These are phyloP conservation scores for Cirrhinus molitorella DNA, from an alignment of 2,797 vertebrate species.

Conservation along the genomic window DNA sequence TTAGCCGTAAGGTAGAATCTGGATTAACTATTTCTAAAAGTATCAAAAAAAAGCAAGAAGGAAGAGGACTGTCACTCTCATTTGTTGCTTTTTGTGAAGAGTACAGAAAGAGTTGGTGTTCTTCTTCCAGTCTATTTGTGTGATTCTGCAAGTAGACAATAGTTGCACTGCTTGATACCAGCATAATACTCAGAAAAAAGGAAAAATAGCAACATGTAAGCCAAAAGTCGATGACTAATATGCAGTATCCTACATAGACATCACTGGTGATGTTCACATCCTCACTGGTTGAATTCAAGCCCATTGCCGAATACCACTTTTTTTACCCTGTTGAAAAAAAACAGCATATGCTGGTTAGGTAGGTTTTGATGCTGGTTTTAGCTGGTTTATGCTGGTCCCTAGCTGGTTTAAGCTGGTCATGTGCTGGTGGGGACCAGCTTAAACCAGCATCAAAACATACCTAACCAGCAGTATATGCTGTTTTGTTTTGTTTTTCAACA, in stretches of 20 bases:
- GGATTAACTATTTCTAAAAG: slow-evolving; percentile 52
- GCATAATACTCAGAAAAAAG: slow-evolving; percentile 49
- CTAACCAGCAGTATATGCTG: no score
- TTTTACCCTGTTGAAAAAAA: no score
- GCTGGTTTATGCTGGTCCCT: no score
- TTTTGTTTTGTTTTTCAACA: no score
- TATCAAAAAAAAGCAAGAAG: slow-evolving; percentile 49
- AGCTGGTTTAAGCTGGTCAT: no score
- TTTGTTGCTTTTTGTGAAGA: slow-evolving; percentile 48
- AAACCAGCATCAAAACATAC: no score
- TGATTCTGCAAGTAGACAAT: slow-evolving; percentile 64
- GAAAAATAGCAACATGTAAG: slow-evolving; percentile 18
- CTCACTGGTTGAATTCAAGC: not conserved
- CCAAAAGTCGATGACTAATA: not conserved
- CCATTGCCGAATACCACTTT: no score
- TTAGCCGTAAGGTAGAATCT: slow-evolving; percentile 26
- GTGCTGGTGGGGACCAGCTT: no score
- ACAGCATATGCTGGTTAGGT: no score
- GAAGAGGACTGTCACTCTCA: slow-evolving; percentile 60
- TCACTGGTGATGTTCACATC: not conserved
- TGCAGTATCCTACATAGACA: not conserved
- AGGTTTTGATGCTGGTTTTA: no score
- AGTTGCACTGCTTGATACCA: slow-evolving; percentile 55
- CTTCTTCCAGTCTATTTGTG: slow-evolving; percentile 56
- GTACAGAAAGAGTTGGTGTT: slow-evolving; percentile 32